Conservation (phyloP, 2,888 invertebrate genomes). For the Drosophila ezoana region DNA sequence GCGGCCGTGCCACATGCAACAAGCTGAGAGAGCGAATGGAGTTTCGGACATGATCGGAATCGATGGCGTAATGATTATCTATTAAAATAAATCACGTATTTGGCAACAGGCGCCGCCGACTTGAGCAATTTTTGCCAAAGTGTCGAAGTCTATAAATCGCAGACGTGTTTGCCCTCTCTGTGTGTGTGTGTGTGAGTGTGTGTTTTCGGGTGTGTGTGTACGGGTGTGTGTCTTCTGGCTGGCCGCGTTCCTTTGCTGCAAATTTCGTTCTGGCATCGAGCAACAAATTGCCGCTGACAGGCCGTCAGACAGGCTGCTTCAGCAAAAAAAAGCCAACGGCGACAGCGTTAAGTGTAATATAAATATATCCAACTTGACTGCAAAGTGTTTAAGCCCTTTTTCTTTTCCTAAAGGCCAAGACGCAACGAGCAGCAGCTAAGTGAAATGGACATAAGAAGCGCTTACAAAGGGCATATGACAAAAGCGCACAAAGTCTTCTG, state of each 20-base stretch:
- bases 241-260: slow-evolving; percentile 40
- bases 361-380: slow-evolving; percentile 77
- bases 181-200: slow-evolving; percentile 33
- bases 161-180: slow-evolving; percentile 3
- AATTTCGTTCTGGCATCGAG: slow-evolving; percentile 47
- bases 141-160: slow-evolving; percentile 81
- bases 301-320: slow-evolving; percentile 15
- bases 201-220: too few species aligned
- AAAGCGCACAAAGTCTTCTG: slow-evolving; percentile 21
- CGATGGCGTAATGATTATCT: slow-evolving; percentile 82
- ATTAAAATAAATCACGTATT: slow-evolving; percentile 83
- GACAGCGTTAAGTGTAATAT: slow-evolving; percentile 73
- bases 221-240: slow-evolving; percentile 34
- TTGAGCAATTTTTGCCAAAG: slow-evolving; percentile 46
- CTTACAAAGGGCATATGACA: slow-evolving; percentile 57
- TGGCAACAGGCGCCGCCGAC: slow-evolving; percentile 57
- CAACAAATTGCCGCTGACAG: slow-evolving; percentile 58
- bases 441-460: slow-evolving; percentile 62
- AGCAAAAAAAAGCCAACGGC: slow-evolving; percentile 1
- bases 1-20: slow-evolving; percentile 56
- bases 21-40: slow-evolving; percentile 51
- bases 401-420: slow-evolving; percentile 51
- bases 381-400: slow-evolving; percentile 79
- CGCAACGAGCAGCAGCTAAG: slow-evolving; percentile 46
- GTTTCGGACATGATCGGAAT: slow-evolving; percentile 68